These are phyloP conservation scores for Eciton burchellii DNA, from an alignment of 1,140 invertebrate species.

Conservation along the genomic window DNA sequence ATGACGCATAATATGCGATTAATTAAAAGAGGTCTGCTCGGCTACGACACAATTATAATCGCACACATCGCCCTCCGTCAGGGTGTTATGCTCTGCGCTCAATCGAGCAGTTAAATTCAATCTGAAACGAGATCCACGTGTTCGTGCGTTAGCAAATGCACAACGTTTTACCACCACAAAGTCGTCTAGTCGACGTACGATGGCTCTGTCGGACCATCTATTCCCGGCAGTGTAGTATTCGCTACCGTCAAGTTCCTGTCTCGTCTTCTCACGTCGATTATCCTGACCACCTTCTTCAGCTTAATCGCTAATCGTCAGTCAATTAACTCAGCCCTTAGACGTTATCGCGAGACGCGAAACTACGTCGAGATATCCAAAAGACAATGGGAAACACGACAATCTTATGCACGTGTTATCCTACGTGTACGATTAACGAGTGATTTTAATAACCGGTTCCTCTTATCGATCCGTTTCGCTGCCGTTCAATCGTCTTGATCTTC, in stretches of 20 bases:
- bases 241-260: constrained; percentile 78
- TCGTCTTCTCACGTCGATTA: constrained; percentile 58
- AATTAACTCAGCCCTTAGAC: neutral
- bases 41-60: constrained; percentile 25
- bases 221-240: constrained; percentile 83
- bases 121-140: constrained; percentile 70
- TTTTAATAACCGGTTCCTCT: neutral
- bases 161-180: constrained; percentile 64
- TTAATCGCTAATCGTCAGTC: constrained; percentile 10
- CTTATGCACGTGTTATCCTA: neutral
- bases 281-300: constrained; percentile 48
- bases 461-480: neutral
- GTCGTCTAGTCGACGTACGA: constrained; percentile 77
- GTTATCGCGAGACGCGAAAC: neutral
- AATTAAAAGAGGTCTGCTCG: neutral
- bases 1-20: neutral
- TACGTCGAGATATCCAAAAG: neutral
- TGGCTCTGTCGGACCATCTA: constrained; percentile 79
- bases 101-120: constrained; percentile 73
- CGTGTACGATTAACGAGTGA: constrained; percentile 5
- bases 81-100: constrained; percentile 66
- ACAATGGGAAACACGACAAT: neutral
- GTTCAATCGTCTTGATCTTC: neutral
- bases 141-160: constrained; percentile 61
- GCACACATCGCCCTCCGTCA: neutral